Evolutionary conservation across 1,140 invertebrate genomes (phyloP), one percentile per base, ranked within the genome.

Genomic region (Drosophila punjabiensis): DNA sequence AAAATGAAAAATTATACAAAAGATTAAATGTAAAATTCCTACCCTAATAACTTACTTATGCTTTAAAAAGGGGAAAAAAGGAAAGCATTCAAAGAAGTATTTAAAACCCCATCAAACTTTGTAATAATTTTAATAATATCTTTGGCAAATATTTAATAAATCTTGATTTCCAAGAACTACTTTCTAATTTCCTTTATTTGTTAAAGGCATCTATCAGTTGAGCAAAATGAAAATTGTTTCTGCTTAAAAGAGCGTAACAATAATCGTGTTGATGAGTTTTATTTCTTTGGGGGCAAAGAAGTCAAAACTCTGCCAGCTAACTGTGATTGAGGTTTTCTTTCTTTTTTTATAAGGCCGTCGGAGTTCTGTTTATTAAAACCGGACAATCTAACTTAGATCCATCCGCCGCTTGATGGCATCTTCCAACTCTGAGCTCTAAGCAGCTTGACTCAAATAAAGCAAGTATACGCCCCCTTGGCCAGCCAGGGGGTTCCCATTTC

Each of bases 401-500:
- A 24, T 0, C n/a, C 24, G 13, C 20, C n/a, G 10, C 13, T 53
- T 64, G 20, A 7, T 13, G n/a, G 13, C 30, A 3, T 71, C 58
- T 56, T 37, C 20, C 39, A 35, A 55, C 30, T 16, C 13, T 48
- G 33, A 48, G 35, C 53, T 35, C 4, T 20, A 4, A 20, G 18
- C 33, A 24, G 3, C 18, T 16, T 47, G 4, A 37, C 13, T 10
- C 9, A 11, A 43, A 1, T 9, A 61, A 24, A 47, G 2, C 3
- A 73, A 62, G 71, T 70, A 53, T 37, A 75, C 69, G 71, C 71
- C 71, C 69, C 47, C 32, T 62, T 45, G 32, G 11, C 47, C 37
- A 52, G 52, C 35, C 14, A 18, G 56, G 71, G 68, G 71, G 7
- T 74, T 74, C 68, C 71, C 71, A 60, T 32, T 53, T 74, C 37